Evolutionary conservation across 2,797 vertebrate species (phyloP), one percentile per base, ranked within the genome.

Genomic region (Falco biarmicus): DNA sequence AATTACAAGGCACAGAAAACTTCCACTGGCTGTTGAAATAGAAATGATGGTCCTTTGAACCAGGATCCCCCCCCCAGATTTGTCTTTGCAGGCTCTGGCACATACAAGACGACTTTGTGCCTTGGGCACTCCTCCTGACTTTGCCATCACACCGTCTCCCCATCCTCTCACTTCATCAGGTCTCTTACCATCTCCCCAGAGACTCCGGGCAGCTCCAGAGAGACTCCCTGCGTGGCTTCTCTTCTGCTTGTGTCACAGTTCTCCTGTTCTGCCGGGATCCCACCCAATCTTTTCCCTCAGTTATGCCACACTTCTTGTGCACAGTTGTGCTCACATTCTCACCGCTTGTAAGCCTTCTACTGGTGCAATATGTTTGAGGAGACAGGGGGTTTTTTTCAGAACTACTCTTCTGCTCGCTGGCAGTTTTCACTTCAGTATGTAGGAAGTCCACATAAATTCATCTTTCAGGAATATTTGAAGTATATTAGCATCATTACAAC

Each of bases 41-140:
- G 75, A 47, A 81, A n/a, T 0, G 1, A 47, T 4, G 37, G 41
- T 5, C 31, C 83, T 48, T 82, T 22, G 53, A 20, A 18, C 11
- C 13, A 13, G 26, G 56, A 41, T 26, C 3, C 24, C n/a, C 48
- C 28, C 78, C 43, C 32, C 4, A 1, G 53, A 3, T 34, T 31
- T 84, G 59, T 4, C n/a, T 39, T 43, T 50, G 71, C 76, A 31
- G 73, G 29, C 18, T 76, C 51, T 70, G 84, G 47, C 15, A 6
- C 0, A 0, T 4, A 3, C 11, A 6, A 32, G 31, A 24, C 0
- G 8, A 51, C 56, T 47, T 25, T 0, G 0, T 41, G 51, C 34
- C 21, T 31, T 8, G 34, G 15, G 29, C 13, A 4, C 51, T 31
- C 43, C 16, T 32, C 56, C 45, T 39, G 54, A 15, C 88, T 57